These are phyloP conservation scores for Ambastaia sidthimunki DNA, from an alignment of 2,797 vertebrate species.

Conservation along the genomic window DNA sequence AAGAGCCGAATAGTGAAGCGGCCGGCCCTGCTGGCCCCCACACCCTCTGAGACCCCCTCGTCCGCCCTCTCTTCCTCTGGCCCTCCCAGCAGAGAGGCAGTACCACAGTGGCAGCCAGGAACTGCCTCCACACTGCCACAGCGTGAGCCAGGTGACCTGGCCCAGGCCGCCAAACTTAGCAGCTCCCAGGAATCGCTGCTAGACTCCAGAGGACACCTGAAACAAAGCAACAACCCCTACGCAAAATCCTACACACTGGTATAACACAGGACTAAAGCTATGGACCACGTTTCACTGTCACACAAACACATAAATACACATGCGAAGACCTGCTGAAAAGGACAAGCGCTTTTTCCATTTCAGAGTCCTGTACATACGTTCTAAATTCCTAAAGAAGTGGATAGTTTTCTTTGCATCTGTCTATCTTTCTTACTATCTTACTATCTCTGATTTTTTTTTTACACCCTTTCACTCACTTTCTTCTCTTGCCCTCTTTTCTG, in stretches of 20 bases:
- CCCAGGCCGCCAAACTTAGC: conserved; percentile 98
- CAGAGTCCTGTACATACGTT: conserved; percentile 80
- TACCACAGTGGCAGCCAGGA: conserved; percentile 93
- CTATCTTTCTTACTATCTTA: conserved; percentile 65
- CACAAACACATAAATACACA: conserved; percentile 5
- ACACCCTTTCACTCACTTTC: conserved; percentile 76
- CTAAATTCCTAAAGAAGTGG: conserved; percentile 74
- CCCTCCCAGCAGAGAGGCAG: conserved; percentile 87
- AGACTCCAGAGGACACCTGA: conserved; percentile 98
- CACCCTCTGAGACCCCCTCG: conserved; percentile 92
- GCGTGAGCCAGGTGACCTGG: conserved; percentile 93
- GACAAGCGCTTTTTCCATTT: conserved; percentile 74
- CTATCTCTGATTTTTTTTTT: conserved; percentile 68
- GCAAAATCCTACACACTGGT: conserved; percentile 99
- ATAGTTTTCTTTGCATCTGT: conserved; percentile 76
- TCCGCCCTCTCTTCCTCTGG: conserved; percentile 94
- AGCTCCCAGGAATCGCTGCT: conserved; percentile 99
- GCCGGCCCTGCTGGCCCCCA: conserved; percentile 91
- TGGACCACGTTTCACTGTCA: conserved; percentile 49
- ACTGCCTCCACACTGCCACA: conserved; percentile 95
- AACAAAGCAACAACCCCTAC: conserved; percentile 98
- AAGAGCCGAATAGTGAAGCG: conserved; percentile 96
- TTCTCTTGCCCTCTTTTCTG: conserved; percentile 63
- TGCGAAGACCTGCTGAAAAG: conserved; percentile 55
- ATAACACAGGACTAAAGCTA: conserved; percentile 86